phyloP scores from a whole-genome alignment of 2,113 vertebrate genomes.

The Aphyosemion australe region DNA sequence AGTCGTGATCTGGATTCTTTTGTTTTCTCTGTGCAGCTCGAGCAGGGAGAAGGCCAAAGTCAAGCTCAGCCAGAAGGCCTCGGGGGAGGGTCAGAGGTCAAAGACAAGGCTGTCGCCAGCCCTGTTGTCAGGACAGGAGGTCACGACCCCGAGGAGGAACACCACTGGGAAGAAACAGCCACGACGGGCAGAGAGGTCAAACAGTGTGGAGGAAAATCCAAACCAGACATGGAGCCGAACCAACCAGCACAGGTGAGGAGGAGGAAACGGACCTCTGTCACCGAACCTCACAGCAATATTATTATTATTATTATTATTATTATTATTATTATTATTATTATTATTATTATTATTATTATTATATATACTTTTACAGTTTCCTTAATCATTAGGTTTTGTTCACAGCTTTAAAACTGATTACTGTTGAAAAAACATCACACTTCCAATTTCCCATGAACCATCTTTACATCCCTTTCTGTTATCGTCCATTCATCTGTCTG shows the following conservation, averaged over 20 bases:
- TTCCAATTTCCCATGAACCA: too few relatives aligned
- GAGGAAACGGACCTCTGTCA: neutral
- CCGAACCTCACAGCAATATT: too few relatives aligned
- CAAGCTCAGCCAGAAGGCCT: conserved; percentile 85
- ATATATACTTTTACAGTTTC: too few relatives aligned
- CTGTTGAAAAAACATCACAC: too few relatives aligned
- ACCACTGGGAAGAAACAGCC: conserved; percentile 90
- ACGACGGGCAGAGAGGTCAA: conserved; percentile 88
- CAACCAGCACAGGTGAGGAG: conserved; percentile 67
- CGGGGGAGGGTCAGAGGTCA: conserved; percentile 86
- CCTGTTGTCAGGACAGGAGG: conserved; percentile 78
- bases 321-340: too few relatives aligned
- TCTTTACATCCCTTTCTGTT: too few relatives aligned
- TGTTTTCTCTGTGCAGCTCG: conserved; percentile 72
- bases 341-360: too few relatives aligned
- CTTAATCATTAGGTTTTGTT: too few relatives aligned
- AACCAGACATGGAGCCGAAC: conserved; percentile 65
- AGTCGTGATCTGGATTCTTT: neutral
- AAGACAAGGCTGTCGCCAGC: conserved; percentile 88
- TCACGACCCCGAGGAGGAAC: conserved; percentile 81
- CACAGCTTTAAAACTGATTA: too few relatives aligned
- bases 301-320: too few relatives aligned
- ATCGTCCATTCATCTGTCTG: too few relatives aligned
- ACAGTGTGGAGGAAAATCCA: conserved; percentile 81
- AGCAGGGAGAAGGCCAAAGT: conserved; percentile 90